Evolutionary conservation across 2,888 invertebrate species (phyloP).

Genomic region (Eupithecia abbreviata): DNA sequence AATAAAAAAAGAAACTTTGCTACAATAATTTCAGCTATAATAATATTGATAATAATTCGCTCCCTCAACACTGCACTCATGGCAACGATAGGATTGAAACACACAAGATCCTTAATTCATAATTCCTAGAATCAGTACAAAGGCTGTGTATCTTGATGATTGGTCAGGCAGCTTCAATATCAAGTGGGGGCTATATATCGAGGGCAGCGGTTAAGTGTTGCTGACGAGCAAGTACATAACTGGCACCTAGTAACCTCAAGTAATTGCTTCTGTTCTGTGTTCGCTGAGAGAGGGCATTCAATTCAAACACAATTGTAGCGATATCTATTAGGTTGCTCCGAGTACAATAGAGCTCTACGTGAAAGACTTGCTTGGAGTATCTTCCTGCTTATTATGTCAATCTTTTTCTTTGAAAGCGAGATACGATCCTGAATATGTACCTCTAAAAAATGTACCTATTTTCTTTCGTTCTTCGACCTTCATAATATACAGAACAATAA

Average conservation of each 20-base stretch:
- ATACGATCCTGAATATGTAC: background rate
- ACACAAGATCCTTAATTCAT: background rate
- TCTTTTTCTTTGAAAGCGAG: background rate
- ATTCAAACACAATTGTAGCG: constrained; percentile 10
- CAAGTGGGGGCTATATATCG: background rate
- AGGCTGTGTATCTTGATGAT: background rate
- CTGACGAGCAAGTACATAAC: background rate
- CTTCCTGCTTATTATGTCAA: background rate
- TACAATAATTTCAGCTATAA: too few species aligned
- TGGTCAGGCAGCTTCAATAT: background rate
- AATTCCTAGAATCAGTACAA: background rate
- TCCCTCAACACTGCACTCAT: background rate
- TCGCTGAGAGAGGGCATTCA: constrained; percentile 2
- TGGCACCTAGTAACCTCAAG: background rate
- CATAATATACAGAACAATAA: background rate
- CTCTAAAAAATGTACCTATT: background rate
- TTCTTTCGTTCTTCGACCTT: background rate
- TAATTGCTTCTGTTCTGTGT: constrained; percentile 3
- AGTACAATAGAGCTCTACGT: constrained; percentile 3
- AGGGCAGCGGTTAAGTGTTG: background rate
- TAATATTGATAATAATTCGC: too few species aligned
- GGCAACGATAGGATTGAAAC: background rate
- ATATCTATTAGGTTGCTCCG: constrained; percentile 5
- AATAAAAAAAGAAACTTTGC: too few species aligned
- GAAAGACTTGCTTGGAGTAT: background rate